Conservation (phyloP, 2,113 vertebrate species). For the Oenanthe oenanthe region DNA sequence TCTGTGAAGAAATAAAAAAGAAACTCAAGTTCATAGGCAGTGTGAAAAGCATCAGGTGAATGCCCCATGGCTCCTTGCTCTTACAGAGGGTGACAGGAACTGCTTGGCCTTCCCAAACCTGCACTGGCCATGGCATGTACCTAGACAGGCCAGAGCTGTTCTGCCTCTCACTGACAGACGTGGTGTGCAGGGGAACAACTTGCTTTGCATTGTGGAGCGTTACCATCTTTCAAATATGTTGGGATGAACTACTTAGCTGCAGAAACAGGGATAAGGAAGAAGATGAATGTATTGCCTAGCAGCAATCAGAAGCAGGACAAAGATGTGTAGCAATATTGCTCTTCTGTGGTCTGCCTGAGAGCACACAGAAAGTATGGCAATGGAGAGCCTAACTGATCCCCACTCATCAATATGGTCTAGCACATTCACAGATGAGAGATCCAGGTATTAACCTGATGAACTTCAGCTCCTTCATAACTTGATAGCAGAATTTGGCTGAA, state of each 20-base stretch:
- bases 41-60: neutral
- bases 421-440: neutral
- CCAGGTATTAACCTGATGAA: neutral
- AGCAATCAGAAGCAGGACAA: neutral
- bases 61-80: too few relatives aligned
- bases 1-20: neutral
- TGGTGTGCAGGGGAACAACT: fast-evolving
- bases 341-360: neutral
- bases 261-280: neutral
- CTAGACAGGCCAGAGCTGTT: fast-evolving
- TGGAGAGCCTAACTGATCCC: neutral
- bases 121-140: fast-evolving
- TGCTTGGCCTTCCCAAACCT: neutral
- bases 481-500: neutral
- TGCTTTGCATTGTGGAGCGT: fast-evolving
- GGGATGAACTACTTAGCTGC: neutral
- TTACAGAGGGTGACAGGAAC: neutral
- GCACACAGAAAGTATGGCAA: neutral
- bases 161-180: fast-evolving
- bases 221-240: fast-evolving
- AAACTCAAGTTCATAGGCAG: neutral
- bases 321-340: neutral
- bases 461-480: neutral
- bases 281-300: neutral
- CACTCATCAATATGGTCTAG: neutral